Evolutionary conservation across 30 jellyfish, hydroid and myxozoan genomes (phyloP).

Genomic region (Pseudorhiza aurosa): DNA sequence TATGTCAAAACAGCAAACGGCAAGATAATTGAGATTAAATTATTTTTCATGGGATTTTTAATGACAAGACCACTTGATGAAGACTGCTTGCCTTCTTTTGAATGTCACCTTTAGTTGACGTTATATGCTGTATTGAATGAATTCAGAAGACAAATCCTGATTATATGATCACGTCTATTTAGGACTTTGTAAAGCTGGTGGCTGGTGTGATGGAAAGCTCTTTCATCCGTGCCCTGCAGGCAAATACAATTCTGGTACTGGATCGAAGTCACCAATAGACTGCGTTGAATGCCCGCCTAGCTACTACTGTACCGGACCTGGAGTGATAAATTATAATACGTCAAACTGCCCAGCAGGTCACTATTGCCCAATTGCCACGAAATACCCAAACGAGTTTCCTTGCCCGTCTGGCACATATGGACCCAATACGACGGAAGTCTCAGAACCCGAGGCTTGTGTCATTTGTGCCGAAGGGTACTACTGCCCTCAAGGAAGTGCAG

Average conservation of each 20-base stretch:
- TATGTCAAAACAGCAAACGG: too few species aligned
- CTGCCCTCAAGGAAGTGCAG: conserved; percentile 90
- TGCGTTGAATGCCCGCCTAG: conserved; percentile 90
- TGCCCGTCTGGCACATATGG: conserved; percentile 92
- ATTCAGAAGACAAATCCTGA: too few species aligned
- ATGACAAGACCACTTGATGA: too few species aligned
- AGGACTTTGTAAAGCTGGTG: conserved; percentile 78
- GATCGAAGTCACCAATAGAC: conserved; percentile 44
- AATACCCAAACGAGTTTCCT: conserved; percentile 73
- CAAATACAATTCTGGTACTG: conserved; percentile 37
- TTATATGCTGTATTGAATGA: too few species aligned
- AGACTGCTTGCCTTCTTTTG: too few species aligned
- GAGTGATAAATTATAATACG: conserved; percentile 65
- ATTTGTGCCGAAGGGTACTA: conserved; percentile 78
- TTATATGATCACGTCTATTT: too few species aligned
- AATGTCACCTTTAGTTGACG: too few species aligned
- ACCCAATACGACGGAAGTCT: conserved; percentile 58
- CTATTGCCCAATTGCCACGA: conserved; percentile 92
- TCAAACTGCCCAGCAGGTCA: conserved; percentile 81
- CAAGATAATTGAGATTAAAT: too few species aligned
- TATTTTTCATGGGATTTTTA: too few species aligned
- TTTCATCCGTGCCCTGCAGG: conserved; percentile 71
- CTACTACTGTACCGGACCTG: conserved; percentile 91
- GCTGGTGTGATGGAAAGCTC: conserved; percentile 81
- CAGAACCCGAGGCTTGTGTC: conserved; percentile 68